Evolutionary conservation across 2,888 invertebrate genomes (phyloP), one percentile per base, ranked within the genome.

Genomic region (Spodoptera littoralis): DNA sequence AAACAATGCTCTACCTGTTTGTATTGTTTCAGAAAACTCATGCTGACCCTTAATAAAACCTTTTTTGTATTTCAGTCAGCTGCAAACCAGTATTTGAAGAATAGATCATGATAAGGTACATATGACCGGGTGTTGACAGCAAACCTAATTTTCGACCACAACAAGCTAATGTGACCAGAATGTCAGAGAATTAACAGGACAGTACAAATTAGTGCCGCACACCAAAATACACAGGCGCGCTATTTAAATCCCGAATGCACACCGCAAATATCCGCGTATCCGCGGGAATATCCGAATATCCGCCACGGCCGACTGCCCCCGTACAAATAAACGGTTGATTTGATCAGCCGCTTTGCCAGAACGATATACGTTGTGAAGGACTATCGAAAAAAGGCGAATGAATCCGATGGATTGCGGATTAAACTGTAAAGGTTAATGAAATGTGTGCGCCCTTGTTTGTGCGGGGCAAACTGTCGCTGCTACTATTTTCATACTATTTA

Each of bases 271-370:
- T 81, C 79, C 81, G 82, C 71, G 69, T 69, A 80, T 77, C 75
- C 73, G 80, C 73, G 74, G 63, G 73, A 72, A 77, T 76, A 80
- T 82, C 79, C 80, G 80, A 73, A 75, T 76, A 80, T 82, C 80
- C 81, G 77, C 70, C 70, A 84, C 88, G 84, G 87, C 65, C 84
- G 82, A 84, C 61, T 85, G 86, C 82, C 59, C 74, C 78, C 83
- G 84, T 79, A 88, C 91, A 91, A 92, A 91, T 89, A 89, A 86
- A 85, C 87, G 90, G 84, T 81, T 87, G 90, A 90, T 90, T 91
- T 89, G 88, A 89, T 88, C 88, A 80, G 76, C 79, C 82, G 84
- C 84, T 80, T 80, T 76, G 75, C 79, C 76, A 76, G 70, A 77
- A 79, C 81, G 82, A 79, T 80, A 82, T 74, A 53, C 70, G 73